phyloP scores from a whole-genome alignment of 2,797 vertebrate genomes.

The Oreochromis mossambicus region DNA sequence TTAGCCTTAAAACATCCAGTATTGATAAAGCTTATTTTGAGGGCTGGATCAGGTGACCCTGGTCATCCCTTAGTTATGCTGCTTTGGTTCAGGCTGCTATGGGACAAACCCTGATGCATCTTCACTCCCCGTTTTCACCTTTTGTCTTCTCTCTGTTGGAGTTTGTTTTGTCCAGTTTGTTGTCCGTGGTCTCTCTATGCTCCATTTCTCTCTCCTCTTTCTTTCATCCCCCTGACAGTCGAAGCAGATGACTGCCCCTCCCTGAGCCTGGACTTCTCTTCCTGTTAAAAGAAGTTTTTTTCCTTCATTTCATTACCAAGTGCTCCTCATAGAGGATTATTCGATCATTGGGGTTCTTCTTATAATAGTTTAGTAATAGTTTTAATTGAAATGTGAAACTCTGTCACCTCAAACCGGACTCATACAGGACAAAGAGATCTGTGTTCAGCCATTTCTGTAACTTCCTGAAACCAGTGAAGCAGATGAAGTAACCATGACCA shows the following conservation, averaged over 20 bases:
- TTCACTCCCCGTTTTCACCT: neutral
- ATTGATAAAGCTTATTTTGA: neutral
- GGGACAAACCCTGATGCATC: neutral
- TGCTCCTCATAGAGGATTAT: neutral
- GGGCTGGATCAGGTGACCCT: neutral
- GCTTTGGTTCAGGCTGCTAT: accelerated
- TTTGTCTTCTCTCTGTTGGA: neutral
- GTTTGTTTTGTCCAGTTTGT: neutral
- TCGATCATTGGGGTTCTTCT: neutral
- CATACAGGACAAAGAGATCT: accelerated
- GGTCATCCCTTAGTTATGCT: accelerated
- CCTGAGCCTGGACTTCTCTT: neutral
- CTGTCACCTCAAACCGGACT: accelerated
- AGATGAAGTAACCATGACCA: neutral
- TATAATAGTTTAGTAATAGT: neutral
- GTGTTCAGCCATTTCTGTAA: neutral
- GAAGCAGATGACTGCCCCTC: neutral
- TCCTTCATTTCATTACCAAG: neutral
- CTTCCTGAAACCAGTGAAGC: neutral
- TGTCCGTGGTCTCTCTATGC: neutral
- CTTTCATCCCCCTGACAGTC: accelerated
- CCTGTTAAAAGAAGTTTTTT: accelerated
- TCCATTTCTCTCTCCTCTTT: accelerated
- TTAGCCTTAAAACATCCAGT: neutral
- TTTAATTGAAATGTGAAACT: neutral